A percentile compares a stretch with the other conserved stretches of the same genome.
phyloP scores from a whole-genome alignment of 2,113 vertebrate genomes.

The Microcebus jonahi region DNA sequence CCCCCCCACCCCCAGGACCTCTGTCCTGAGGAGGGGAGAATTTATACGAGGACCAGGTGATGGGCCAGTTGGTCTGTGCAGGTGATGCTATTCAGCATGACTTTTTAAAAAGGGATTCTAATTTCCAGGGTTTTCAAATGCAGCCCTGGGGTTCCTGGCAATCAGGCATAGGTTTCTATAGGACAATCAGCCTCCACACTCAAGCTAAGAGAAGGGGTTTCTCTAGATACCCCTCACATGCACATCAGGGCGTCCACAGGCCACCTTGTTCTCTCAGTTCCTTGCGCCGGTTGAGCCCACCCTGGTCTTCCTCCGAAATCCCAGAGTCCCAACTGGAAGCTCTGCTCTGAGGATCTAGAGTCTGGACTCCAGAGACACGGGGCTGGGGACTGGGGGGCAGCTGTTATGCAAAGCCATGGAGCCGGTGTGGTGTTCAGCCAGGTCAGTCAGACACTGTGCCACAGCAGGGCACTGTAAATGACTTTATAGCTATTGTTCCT shows the following conservation, averaged over 20 bases:
- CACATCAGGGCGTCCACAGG: not conserved
- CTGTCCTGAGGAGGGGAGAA: not conserved
- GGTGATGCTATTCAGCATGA: not conserved
- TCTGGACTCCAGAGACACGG: too few relatives aligned
- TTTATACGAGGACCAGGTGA: not conserved
- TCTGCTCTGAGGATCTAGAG: not conserved
- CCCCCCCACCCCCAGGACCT: not conserved
- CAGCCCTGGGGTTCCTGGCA: not conserved
- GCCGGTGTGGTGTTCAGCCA: slow-evolving; percentile 49
- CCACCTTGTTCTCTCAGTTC: not conserved
- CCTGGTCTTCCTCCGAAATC: not conserved
- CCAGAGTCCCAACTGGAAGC: not conserved
- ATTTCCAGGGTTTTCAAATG: not conserved
- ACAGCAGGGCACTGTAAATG: slow-evolving; percentile 76
- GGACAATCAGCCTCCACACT: not conserved
- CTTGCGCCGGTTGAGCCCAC: not conserved
- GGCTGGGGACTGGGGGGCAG: rapidly evolving
- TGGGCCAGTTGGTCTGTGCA: not conserved
- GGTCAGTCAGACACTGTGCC: slow-evolving; percentile 65
- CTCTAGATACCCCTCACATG: not conserved
- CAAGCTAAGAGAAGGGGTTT: not conserved
- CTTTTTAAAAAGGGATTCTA: not conserved
- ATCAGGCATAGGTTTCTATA: not conserved
- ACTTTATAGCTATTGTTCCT: slow-evolving; percentile 82
- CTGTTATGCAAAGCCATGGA: not conserved